These are phyloP conservation scores for Koerneria pararmatus DNA, from an alignment of 2,888 invertebrate species.

Conservation along the genomic window DNA sequence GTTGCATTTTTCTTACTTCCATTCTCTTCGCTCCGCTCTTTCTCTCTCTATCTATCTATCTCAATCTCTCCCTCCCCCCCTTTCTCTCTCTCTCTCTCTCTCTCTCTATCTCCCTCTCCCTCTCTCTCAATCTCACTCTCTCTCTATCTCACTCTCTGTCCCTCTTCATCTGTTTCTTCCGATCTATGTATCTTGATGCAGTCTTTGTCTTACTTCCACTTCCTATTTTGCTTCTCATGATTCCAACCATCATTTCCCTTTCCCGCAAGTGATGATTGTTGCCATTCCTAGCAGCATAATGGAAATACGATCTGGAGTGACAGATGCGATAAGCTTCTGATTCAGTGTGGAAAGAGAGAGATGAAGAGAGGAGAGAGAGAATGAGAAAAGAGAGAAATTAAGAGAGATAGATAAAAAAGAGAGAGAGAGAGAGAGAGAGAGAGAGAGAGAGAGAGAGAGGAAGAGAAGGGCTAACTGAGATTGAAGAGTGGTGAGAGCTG, in stretches of 20 bases:
- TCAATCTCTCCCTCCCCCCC: no score
- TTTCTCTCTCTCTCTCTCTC: not conserved
- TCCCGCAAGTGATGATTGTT: not conserved
- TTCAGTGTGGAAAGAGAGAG: not conserved
- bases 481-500: not conserved
- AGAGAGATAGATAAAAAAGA: not conserved
- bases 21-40: no score
- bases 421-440: constrained; percentile 6
- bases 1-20: no score
- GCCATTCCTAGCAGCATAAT: not conserved
- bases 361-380: not conserved
- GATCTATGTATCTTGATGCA: no score
- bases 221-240: not conserved
- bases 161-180: no score
- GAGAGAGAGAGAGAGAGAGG: not conserved
- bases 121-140: constrained; percentile 1
- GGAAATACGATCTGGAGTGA: not conserved
- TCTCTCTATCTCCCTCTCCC: constrained; percentile 7
- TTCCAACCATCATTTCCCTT: not conserved
- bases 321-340: constrained; percentile 1
- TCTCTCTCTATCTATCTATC: no score
- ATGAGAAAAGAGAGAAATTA: not conserved
- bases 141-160: no score
- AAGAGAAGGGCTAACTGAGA: not conserved
- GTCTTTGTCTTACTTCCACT: not conserved